A percentile compares a stretch with the other conserved stretches of the same genome.
Evolutionary conservation across 2,888 invertebrate genomes (phyloP).

Genomic region (Gymnosoma rotundatum): DNA sequence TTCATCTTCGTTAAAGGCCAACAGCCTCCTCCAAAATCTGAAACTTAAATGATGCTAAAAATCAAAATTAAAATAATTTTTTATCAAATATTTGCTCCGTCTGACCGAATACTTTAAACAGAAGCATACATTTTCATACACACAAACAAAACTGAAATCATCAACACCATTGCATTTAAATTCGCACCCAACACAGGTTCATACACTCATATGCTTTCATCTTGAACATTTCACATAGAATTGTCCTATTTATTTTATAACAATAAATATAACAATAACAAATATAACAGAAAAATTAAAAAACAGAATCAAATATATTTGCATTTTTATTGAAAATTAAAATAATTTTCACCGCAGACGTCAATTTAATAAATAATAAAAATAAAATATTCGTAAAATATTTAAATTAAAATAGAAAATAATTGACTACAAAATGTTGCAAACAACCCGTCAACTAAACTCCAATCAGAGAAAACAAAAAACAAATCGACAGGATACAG

Average conservation of each 20-base stretch:
- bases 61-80: too few relatives aligned
- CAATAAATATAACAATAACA: constrained; percentile 26
- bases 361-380: constrained; percentile 71
- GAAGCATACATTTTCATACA: not conserved
- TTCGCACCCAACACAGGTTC: constrained; percentile 44
- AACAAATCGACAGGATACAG: constrained; percentile 41
- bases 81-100: too few relatives aligned
- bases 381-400: constrained; percentile 44
- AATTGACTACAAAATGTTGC: constrained; percentile 71
- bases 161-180: constrained; percentile 51
- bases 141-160: not conserved
- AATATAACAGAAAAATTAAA: not conserved
- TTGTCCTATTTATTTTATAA: constrained; percentile 61
- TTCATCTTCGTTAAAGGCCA: too few relatives aligned
- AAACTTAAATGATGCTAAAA: too few relatives aligned
- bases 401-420: constrained; percentile 71
- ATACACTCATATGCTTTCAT: constrained; percentile 34
- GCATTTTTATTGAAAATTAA: constrained; percentile 76
- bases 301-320: constrained; percentile 69
- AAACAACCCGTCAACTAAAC: constrained; percentile 65
- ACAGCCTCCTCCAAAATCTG: too few relatives aligned
- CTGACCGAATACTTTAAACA: too few relatives aligned
- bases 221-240: constrained; percentile 22
- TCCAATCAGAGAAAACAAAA: constrained; percentile 23
- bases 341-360: constrained; percentile 75